Conservation (phyloP, 1,140 invertebrate species). For the Solen grandis region DNA sequence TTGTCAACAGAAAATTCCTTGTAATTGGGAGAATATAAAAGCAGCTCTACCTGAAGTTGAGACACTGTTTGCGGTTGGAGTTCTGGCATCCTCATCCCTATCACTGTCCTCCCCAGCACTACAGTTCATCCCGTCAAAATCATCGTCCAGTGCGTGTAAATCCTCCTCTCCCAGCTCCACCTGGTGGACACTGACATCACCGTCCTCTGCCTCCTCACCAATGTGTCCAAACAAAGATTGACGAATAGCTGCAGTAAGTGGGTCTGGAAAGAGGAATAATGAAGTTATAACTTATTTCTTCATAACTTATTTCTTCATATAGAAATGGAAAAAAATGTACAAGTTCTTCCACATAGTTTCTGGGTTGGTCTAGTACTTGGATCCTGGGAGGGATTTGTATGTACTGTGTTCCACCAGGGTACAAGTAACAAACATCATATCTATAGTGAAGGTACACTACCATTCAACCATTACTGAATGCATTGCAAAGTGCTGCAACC, state of each 20-base stretch:
- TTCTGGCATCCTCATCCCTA: conserved; percentile 37
- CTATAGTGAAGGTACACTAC: no score
- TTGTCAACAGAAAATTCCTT: no score
- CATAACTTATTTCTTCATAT: not conserved
- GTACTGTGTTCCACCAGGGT: no score
- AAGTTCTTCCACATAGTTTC: not conserved
- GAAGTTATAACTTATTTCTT: not conserved
- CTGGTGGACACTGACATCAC: conserved; percentile 66
- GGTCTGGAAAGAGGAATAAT: not conserved
- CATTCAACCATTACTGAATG: no score
- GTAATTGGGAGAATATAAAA: no score
- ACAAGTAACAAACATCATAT: no score
- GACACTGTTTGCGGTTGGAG: no score
- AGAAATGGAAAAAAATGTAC: not conserved
- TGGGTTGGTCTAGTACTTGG: no score
- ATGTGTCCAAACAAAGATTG: conserved; percentile 47
- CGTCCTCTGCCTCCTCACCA: conserved; percentile 58
- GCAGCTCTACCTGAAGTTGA: no score
- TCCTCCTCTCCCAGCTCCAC: conserved; percentile 70
- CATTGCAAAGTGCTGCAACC: no score
- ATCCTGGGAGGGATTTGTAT: no score
- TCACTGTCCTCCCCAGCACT: conserved; percentile 44
- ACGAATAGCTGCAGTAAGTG: conserved; percentile 34
- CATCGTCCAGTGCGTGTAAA: conserved; percentile 65
- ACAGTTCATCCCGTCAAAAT: conserved; percentile 68